Evolutionary conservation across 2,797 vertebrate genomes (phyloP), one percentile per base, ranked within the genome.

Genomic region (Melanotaenia maccullochi): DNA sequence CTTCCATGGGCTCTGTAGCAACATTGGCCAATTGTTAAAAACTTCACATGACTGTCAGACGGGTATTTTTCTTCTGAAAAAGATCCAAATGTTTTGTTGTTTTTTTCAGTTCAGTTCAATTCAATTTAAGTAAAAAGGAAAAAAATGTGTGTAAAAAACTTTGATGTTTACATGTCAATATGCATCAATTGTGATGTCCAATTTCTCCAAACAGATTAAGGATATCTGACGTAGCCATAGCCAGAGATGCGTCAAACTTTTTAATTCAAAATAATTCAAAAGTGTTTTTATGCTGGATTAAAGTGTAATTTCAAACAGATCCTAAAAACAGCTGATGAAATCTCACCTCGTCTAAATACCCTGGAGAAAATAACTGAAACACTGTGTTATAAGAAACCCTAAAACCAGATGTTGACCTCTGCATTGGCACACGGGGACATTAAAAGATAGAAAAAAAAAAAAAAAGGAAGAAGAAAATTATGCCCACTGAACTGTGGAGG

Each of bases 401-500:
- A 38, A 59, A 68, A 87, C 69, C 82, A 83, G 83, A 79, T 87
- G 81, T 60, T 82, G 81, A 75, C 81, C 78, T 81, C 57, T 72
- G 65, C 47, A 73, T 66, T 51, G 57, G 57, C 24, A 65, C 36
- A 59, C 24, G 35, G 8, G 25, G 63, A 78, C 42, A 2, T 70
- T 64, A 52, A 65, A 72, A 65, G 38, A 54, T 28, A 28, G 28
- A 28, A 28, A 28, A 28, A 25, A 60, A 35, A 55, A 47, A 61
- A 52, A 30, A 14, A 11, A 65, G 7, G 8, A 42, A 32, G 16
- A 65, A 35, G 47, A 47, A 62, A 47, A 32, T 14, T 9, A 67
- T 33, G 55, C 63, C 22, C 71, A 77, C 52, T 82, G 83, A 87
- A 78, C 79, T 75, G 72, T 71, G 51, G 74, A 78, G 65, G 65